Conservation (phyloP, 2,113 vertebrate species). For the Argyrosomus japonicus region DNA sequence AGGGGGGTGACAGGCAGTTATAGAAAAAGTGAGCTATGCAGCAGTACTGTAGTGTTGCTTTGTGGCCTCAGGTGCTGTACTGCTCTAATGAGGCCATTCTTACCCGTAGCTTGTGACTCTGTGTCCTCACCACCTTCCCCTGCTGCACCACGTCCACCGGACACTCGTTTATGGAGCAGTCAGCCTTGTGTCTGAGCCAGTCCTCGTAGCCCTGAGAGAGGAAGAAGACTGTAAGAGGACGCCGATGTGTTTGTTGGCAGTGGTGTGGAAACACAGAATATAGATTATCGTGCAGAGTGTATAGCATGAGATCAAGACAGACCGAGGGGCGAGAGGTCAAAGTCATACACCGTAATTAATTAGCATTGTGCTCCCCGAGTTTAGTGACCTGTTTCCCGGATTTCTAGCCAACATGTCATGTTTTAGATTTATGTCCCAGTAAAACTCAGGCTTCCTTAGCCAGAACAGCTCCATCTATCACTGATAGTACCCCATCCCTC, state of each 20-base stretch:
- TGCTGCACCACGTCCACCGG: slow-evolving; percentile 94
- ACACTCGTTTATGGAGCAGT: slow-evolving; percentile 95
- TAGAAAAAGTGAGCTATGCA: slow-evolving; percentile 59
- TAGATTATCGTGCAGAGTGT: slow-evolving; percentile 56
- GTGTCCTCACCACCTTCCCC: slow-evolving; percentile 93
- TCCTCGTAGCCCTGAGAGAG: slow-evolving; percentile 95
- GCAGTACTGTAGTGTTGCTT: slow-evolving; percentile 54
- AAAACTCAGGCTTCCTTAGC: slow-evolving; percentile 60
- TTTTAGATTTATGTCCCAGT: slow-evolving; percentile 72
- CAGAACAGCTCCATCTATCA: slow-evolving; percentile 72
- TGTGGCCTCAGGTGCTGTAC: slow-evolving; percentile 73
- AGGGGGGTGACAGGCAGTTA: slow-evolving; percentile 33
- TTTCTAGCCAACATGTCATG: slow-evolving; percentile 61
- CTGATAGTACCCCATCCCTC: slow-evolving; percentile 62
- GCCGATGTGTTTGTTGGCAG: slow-evolving; percentile 11
- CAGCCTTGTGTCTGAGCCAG: slow-evolving; percentile 98
- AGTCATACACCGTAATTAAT: slow-evolving; percentile 72
- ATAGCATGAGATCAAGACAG: slow-evolving; percentile 27
- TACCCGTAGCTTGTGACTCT: slow-evolving; percentile 95
- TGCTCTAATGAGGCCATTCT: slow-evolving; percentile 75
- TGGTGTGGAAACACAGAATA: slow-evolving; percentile 7
- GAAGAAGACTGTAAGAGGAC: slow-evolving; percentile 14
- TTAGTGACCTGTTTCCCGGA: slow-evolving; percentile 69
- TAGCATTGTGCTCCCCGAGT: slow-evolving; percentile 61
- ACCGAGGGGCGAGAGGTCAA: slow-evolving; percentile 45